Evolutionary conservation across 2,797 vertebrate genomes (phyloP).

Genomic region (Smutsia gigantea): DNA sequence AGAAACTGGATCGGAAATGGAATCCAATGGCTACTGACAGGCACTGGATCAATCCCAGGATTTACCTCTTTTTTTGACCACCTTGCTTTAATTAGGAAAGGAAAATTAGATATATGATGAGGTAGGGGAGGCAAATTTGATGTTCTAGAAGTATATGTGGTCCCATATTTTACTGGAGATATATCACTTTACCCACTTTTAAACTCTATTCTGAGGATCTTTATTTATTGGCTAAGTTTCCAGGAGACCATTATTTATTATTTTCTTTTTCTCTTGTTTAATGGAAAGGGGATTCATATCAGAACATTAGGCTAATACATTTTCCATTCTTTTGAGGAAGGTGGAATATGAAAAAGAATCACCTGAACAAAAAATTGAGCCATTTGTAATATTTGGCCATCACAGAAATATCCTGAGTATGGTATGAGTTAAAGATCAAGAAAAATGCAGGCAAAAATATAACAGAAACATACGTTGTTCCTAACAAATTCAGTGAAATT

Average conservation of each 20-base stretch:
- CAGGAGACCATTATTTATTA: slow-evolving; percentile 44
- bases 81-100: background rate
- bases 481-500: slow-evolving; percentile 39
- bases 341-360: background rate
- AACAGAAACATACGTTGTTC: background rate
- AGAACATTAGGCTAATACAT: slow-evolving; percentile 57
- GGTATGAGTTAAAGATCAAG: background rate
- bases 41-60: background rate
- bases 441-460: background rate
- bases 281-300: slow-evolving; percentile 70
- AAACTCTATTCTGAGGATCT: background rate
- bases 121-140: background rate
- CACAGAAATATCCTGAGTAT: background rate
- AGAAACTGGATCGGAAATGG: background rate
- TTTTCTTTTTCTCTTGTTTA: slow-evolving; percentile 18
- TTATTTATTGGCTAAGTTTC: background rate
- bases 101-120: background rate
- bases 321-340: background rate
- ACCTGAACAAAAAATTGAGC: background rate
- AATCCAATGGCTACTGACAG: background rate
- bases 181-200: background rate
- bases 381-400: background rate
- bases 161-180: fast-evolving
- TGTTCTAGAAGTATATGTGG: background rate
- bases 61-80: background rate